Conservation (phyloP, 1,140 invertebrate genomes). For the Phthorimaea operculella region DNA sequence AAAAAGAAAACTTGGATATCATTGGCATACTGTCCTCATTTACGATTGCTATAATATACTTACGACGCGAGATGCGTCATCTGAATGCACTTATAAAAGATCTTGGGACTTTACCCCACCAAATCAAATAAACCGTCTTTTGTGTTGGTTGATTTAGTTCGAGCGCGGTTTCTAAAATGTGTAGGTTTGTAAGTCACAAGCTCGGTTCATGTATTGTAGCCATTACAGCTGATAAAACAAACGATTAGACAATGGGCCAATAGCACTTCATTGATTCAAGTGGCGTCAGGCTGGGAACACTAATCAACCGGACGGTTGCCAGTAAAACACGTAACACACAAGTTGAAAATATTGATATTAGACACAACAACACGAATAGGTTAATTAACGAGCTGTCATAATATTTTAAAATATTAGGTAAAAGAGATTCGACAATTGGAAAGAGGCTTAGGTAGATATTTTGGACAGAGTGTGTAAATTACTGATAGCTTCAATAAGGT, state of each 20-base stretch:
- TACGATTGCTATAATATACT: neutral
- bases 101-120: neutral
- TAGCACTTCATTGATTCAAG: conserved; percentile 56
- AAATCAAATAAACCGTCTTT: no score
- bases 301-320: conserved; percentile 29
- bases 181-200: conserved; percentile 1
- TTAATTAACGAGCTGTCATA: no score
- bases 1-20: no score
- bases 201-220: conserved; percentile 17
- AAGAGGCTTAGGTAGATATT: no score
- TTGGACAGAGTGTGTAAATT: no score
- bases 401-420: no score
- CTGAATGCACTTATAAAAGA: neutral
- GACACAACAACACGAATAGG: no score
- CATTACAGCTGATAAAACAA: conserved; percentile 59
- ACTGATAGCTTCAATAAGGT: no score
- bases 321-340: no score
- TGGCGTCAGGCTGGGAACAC: conserved; percentile 45
- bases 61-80: neutral
- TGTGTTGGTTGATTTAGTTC: no score
- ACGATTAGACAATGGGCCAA: conserved; percentile 60
- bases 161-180: neutral
- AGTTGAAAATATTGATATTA: no score
- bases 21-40: neutral
- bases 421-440: no score